Percentiles rank a stretch among this genome's conserved stretches.
Conservation (phyloP, 2,797 vertebrate species). For the Gymnothorax reevesii region DNA sequence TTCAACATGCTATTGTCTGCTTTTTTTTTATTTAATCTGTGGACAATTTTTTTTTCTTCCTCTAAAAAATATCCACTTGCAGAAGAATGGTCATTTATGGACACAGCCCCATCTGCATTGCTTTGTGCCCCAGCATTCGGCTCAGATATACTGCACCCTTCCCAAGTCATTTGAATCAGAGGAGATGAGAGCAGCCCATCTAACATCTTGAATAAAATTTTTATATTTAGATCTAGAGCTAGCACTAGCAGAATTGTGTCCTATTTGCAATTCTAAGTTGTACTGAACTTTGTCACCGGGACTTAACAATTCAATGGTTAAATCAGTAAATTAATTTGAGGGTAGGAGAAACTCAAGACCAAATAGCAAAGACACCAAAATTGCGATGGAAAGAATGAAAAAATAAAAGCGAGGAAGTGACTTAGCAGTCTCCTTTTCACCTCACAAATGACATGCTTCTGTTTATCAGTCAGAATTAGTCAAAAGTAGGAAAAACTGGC, state of each 20-base stretch:
- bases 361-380: conserved; percentile 38
- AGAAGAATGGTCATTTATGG: conserved; percentile 30
- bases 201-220: conserved; percentile 55
- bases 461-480: neutral
- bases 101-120: conserved; percentile 23
- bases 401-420: neutral
- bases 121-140: conserved; percentile 47
- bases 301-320: conserved; percentile 57
- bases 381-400: conserved; percentile 44
- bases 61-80: neutral
- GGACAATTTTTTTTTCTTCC: no score
- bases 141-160: conserved; percentile 38
- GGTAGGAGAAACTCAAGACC: neutral
- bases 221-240: conserved; percentile 42
- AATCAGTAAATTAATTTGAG: conserved; percentile 45
- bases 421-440: no score
- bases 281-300: conserved; percentile 70
- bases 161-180: conserved; percentile 56
- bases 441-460: no score
- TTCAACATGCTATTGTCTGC: no score
- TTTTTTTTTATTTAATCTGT: no score
- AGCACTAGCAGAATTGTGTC: conserved; percentile 54
- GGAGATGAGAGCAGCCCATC: conserved; percentile 48
- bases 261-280: conserved; percentile 44
- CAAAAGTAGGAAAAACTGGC: neutral